Evolutionary conservation across 2,888 invertebrate species (phyloP).

Genomic region (Pheosia tremula): DNA sequence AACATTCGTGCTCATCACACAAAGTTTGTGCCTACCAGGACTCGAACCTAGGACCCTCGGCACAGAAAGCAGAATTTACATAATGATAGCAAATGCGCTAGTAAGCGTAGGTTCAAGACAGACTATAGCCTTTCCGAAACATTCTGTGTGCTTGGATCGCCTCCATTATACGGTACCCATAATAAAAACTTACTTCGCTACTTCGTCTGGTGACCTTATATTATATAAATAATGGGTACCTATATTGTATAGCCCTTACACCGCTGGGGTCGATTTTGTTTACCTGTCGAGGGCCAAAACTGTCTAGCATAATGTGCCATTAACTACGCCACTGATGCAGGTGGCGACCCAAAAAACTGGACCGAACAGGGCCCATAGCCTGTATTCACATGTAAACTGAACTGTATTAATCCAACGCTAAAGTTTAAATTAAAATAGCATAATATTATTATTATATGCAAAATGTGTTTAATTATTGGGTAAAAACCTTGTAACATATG

Average conservation of each 20-base stretch:
- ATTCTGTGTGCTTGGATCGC: too few species aligned
- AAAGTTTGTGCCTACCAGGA: too few species aligned
- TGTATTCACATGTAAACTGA: background rate
- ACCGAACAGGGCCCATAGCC: constrained; percentile 10
- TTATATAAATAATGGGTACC: too few species aligned
- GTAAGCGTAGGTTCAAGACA: too few species aligned
- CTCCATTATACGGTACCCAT: too few species aligned
- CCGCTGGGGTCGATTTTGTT: constrained; percentile 30
- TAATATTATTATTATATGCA: background rate
- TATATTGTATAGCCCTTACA: constrained; percentile 41
- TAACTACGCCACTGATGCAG: constrained; percentile 67
- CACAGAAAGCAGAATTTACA: too few species aligned
- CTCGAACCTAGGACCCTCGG: too few species aligned
- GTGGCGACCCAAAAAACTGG: constrained; percentile 63
- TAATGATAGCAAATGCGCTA: too few species aligned
- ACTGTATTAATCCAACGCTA: background rate
- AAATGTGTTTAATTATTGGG: constrained; percentile 14
- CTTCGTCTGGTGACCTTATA: too few species aligned
- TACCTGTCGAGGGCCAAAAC: constrained; percentile 50
- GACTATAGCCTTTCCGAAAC: too few species aligned
- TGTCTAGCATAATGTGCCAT: constrained; percentile 75
- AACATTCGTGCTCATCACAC: too few species aligned
- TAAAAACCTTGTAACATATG: constrained; percentile 37
- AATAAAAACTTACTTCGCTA: too few species aligned
- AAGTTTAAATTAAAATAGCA: background rate